These are phyloP conservation scores for Nettapus auritus DNA, from an alignment of 2,113 vertebrate genomes.

Conservation along the genomic window DNA sequence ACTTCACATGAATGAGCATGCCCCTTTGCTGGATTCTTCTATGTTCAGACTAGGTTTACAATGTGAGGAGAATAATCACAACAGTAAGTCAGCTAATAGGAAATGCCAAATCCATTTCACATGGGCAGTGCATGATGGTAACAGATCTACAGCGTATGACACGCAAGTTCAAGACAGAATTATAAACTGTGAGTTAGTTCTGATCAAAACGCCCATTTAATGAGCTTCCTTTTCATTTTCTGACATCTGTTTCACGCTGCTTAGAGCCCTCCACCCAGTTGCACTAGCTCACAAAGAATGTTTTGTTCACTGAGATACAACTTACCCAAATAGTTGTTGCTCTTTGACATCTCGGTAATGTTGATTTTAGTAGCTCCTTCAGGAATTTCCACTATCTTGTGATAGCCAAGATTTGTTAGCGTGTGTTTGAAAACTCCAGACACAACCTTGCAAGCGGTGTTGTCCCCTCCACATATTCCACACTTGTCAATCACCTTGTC, in stretches of 20 bases:
- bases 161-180: not conserved
- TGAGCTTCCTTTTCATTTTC: not conserved
- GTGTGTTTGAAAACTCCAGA: constrained; percentile 92
- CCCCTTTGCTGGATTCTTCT: not conserved
- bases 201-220: not conserved
- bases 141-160: not conserved
- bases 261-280: not conserved
- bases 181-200: not conserved
- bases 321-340: constrained; percentile 96
- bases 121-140: not conserved
- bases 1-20: not conserved
- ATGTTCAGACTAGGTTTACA: not conserved
- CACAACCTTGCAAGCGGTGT: constrained; percentile 89
- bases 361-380: constrained; percentile 97
- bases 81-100: rapidly evolving
- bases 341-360: constrained; percentile 95
- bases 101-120: not conserved
- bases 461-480: constrained; percentile 92
- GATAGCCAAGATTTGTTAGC: constrained; percentile 91
- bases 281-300: not conserved
- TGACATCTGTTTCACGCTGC: not conserved
- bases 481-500: constrained; percentile 92
- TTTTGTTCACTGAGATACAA: not conserved
- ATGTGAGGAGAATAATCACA: not conserved
- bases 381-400: constrained; percentile 96